These are phyloP conservation scores for Spongilla lacustris DNA, from an alignment of 37 sponge, comb jelly and placozoan species.

Conservation along the genomic window DNA sequence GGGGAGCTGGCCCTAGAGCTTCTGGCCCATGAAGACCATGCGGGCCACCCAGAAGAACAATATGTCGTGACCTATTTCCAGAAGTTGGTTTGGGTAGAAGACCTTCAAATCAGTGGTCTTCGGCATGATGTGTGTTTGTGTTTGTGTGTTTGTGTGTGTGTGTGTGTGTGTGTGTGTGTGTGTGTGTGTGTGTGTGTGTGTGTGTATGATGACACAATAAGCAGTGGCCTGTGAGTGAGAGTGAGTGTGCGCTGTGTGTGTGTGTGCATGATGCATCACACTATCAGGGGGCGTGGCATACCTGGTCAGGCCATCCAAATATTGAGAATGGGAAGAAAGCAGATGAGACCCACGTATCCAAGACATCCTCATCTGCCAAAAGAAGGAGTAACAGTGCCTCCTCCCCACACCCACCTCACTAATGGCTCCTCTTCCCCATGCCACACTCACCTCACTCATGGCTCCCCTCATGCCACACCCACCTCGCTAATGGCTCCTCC, in stretches of 20 bases:
- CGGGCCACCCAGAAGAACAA: constrained; percentile 99
- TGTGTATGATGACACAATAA: too few relatives aligned
- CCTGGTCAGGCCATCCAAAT: constrained; percentile 93
- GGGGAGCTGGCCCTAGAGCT: constrained; percentile 89
- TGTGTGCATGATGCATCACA: too few relatives aligned
- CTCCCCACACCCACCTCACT: too few relatives aligned
- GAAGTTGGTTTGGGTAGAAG: constrained; percentile 88
- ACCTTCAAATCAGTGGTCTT: constrained; percentile 76
- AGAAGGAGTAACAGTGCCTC: not conserved
- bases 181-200: not conserved
- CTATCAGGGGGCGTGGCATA: not conserved
- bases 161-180: not conserved
- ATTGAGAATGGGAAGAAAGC: constrained; percentile 95
- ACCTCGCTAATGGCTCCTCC: too few relatives aligned
- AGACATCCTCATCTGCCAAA: constrained; percentile 93
- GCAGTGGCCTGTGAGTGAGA: too few relatives aligned
- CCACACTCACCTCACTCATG: too few relatives aligned
- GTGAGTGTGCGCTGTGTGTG: too few relatives aligned
- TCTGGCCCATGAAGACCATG: constrained; percentile 93
- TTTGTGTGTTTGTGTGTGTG: constrained; percentile 7
- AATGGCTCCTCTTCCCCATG: too few relatives aligned
- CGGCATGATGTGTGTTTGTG: not conserved
- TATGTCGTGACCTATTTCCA: constrained; percentile 99
- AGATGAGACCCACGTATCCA: constrained; percentile 98
- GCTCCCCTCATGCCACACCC: too few relatives aligned